Evolutionary conservation across 30 jellyfish, hydroid and myxozoan genomes (phyloP), one percentile per base, ranked within the genome.

Genomic region (Rhopilema esculentum): DNA sequence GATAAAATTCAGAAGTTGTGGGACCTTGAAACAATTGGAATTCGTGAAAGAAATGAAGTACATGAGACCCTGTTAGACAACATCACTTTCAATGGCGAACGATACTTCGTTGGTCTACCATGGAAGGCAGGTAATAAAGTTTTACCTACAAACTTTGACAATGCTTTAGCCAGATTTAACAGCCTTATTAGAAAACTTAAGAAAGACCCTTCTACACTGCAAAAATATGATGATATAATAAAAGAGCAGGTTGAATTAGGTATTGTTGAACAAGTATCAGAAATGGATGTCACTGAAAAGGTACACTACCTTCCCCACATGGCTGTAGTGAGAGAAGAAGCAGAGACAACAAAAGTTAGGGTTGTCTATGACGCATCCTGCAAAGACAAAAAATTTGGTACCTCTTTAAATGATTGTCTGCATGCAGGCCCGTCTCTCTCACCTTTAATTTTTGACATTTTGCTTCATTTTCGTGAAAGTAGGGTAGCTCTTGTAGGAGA

Each of bases 401-500:
- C 78, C 17, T 81, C 83, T 8, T 19, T 81, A 24, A 81, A 81
- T 33, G 83, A 81, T 20, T 81, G 91, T 49, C 28, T 81, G 64
- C 91, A 81, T 81, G 91, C 66, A 49, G 91, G 91, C 23, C 92
- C 92, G 2, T 31, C 86, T 22, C 19, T 83, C 48, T 27, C 86
- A 1, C 92, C 92, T 1, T 4, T 70, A 32, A 26, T 83, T 1
- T 71, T 71, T 72, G 92, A 83, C 61, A 65, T 83, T 26, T 51
- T 83, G 22, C 67, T 70, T 1, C 48, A 84, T 16, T 66, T 74
- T 66, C 66, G 94, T 24, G 67, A n/a, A 24, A 76, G 73, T 53
- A 29, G 69, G 18, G 73, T 83, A 0, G 80, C 86, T 4, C n/a
- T 83, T 8, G 91, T 82, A 19, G 84, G 91, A 0, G 91, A 82